These are phyloP conservation scores for Panulirus ornatus DNA, from an alignment of 1,140 invertebrate genomes.

Conservation along the genomic window DNA sequence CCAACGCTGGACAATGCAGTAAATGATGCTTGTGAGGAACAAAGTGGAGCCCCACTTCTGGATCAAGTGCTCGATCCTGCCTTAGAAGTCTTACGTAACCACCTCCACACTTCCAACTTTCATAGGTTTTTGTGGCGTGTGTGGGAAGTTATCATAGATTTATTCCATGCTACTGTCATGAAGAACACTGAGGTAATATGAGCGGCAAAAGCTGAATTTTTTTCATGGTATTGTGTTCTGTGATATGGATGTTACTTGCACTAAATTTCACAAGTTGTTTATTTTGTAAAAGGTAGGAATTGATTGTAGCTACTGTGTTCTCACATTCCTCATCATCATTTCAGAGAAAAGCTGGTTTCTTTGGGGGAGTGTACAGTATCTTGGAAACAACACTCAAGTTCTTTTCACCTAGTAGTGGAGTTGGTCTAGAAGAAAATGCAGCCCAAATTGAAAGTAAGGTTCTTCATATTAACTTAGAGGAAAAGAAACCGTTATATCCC, in stretches of 20 bases:
- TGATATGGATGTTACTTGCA: neutral
- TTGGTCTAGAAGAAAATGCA: conserved; percentile 40
- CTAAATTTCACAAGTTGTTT: too few relatives aligned
- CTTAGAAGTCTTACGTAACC: conserved; percentile 41
- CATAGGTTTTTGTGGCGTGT: conserved; percentile 61
- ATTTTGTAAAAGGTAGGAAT: neutral
- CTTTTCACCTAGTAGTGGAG: conserved; percentile 52
- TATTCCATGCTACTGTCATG: conserved; percentile 38
- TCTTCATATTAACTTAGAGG: neutral
- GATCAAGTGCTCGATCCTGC: conserved; percentile 60
- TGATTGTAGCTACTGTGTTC: too few relatives aligned
- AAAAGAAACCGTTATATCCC: neutral
- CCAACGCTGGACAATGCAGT: conserved; percentile 53
- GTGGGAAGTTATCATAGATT: conserved; percentile 45
- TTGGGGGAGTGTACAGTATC: conserved; percentile 60
- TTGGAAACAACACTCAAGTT: conserved; percentile 50
- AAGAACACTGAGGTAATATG: conserved; percentile 51
- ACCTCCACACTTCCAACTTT: conserved; percentile 56
- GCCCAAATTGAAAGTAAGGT: conserved; percentile 45
- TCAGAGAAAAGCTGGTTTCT: conserved; percentile 65
- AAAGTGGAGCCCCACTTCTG: conserved; percentile 29
- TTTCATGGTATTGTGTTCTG: neutral
- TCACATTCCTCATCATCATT: too few relatives aligned
- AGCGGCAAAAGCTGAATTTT: too few relatives aligned
- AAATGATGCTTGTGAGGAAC: conserved; percentile 64